A percentile compares a stretch with the other conserved stretches of the same genome.
These are phyloP conservation scores for Synaphobranchus kaupii DNA, from an alignment of 2,797 vertebrate species.

Conservation along the genomic window DNA sequence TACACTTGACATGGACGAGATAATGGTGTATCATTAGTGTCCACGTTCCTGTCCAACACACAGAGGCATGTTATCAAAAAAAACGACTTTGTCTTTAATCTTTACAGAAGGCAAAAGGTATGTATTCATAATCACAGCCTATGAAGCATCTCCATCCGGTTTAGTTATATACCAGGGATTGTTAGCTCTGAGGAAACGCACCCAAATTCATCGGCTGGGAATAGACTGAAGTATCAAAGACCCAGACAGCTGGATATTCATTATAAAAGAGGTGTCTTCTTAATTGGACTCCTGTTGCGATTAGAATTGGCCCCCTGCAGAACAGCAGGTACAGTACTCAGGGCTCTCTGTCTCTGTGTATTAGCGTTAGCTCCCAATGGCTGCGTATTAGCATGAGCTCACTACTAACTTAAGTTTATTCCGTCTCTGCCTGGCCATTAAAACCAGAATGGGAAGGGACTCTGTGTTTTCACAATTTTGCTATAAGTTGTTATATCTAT, in stretches of 20 bases:
- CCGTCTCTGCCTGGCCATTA: not conserved
- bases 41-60: too few relatives aligned
- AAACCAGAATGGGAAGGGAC: not conserved
- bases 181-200: too few relatives aligned
- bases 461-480: not conserved
- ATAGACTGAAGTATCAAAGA: not conserved
- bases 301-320: not conserved
- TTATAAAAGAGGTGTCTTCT: not conserved
- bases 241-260: not conserved
- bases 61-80: too few relatives aligned
- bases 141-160: not conserved
- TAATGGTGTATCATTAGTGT: too few relatives aligned
- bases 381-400: not conserved
- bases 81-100: too few relatives aligned
- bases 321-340: not conserved
- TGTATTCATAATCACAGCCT: not conserved
- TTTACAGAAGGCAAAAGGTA: too few relatives aligned
- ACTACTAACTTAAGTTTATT: not conserved
- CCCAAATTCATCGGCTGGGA: not conserved
- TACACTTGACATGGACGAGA: too few relatives aligned
- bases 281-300: not conserved
- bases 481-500: not conserved
- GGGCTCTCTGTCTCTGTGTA: not conserved
- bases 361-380: not conserved
- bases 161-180: not conserved